Evolutionary conservation across 2,888 invertebrate genomes (phyloP).

Genomic region (Drosophila vallismaia): DNA sequence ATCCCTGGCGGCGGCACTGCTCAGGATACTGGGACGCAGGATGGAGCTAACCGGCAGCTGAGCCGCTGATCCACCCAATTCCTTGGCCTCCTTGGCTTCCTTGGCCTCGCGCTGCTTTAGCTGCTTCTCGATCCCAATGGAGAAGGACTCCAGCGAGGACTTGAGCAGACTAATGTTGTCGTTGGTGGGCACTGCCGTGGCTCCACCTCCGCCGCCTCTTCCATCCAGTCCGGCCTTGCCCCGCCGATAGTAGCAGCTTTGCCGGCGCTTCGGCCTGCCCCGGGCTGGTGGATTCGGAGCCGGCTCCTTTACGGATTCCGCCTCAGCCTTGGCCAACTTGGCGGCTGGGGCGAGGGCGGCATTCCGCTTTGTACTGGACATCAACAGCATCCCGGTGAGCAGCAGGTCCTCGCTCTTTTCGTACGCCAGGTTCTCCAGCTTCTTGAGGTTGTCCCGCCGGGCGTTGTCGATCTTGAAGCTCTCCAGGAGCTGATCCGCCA

Average conservation of each 20-base stretch:
- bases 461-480: slow-evolving; percentile 84
- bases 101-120: slow-evolving; percentile 60
- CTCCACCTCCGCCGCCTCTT: slow-evolving; percentile 1
- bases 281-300: slow-evolving; percentile 9
- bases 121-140: slow-evolving; percentile 81
- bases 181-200: slow-evolving; percentile 76
- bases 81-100: slow-evolving; percentile 52
- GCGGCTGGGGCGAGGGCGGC: slow-evolving; percentile 47
- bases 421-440: slow-evolving; percentile 83
- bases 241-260: slow-evolving; percentile 70
- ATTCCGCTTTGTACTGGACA: slow-evolving; percentile 83
- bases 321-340: slow-evolving; percentile 32
- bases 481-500: slow-evolving; percentile 83
- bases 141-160: slow-evolving; percentile 82
- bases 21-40: slow-evolving; percentile 57
- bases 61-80: slow-evolving; percentile 15
- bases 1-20: slow-evolving; percentile 45
- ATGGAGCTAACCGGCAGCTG: slow-evolving; percentile 39
- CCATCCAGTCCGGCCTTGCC: slow-evolving; percentile 55
- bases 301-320: slow-evolving; percentile 4
- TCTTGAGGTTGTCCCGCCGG: slow-evolving; percentile 82
- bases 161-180: slow-evolving; percentile 82
- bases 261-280: slow-evolving; percentile 56
- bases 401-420: slow-evolving; percentile 83
- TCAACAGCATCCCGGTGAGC: slow-evolving; percentile 82